These are phyloP conservation scores for Oscheius sp. DNA, from an alignment of 2,888 invertebrate species.

Conservation along the genomic window DNA sequence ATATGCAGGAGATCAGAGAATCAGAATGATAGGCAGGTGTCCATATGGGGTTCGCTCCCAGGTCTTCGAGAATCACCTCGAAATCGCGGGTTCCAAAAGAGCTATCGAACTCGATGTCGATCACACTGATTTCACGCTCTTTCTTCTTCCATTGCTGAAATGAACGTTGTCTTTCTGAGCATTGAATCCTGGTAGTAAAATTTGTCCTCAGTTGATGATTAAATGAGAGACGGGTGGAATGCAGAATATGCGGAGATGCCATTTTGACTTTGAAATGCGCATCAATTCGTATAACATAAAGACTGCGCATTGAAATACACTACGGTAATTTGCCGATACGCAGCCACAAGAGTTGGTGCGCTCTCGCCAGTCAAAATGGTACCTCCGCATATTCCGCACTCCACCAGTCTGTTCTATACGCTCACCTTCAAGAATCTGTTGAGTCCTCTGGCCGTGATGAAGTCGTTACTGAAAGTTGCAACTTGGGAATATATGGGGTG, in stretches of 20 bases:
- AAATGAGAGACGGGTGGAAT: too few relatives aligned
- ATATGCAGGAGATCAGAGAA: background rate
- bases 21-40: background rate
- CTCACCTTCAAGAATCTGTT: constrained; percentile 4
- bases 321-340: background rate
- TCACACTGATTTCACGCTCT: constrained; percentile 2
- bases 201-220: too few relatives aligned
- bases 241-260: too few relatives aligned
- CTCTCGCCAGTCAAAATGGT: background rate
- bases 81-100: constrained; percentile 17
- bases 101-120: constrained; percentile 19
- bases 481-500: background rate
- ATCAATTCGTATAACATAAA: too few relatives aligned
- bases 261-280: too few relatives aligned
- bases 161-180: background rate
- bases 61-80: constrained; percentile 1
- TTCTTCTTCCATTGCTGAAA: constrained; percentile 20
- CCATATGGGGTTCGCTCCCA: constrained; percentile 13
- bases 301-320: background rate
- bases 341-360: too few relatives aligned
- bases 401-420: background rate
- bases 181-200: too few relatives aligned
- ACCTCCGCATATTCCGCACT: background rate
- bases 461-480: constrained; percentile 3
- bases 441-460: constrained; percentile 11